A percentile compares a stretch with the other conserved stretches of the same genome.
Evolutionary conservation across 2,797 vertebrate species (phyloP).

Genomic region (Sebastes aleutianus): DNA sequence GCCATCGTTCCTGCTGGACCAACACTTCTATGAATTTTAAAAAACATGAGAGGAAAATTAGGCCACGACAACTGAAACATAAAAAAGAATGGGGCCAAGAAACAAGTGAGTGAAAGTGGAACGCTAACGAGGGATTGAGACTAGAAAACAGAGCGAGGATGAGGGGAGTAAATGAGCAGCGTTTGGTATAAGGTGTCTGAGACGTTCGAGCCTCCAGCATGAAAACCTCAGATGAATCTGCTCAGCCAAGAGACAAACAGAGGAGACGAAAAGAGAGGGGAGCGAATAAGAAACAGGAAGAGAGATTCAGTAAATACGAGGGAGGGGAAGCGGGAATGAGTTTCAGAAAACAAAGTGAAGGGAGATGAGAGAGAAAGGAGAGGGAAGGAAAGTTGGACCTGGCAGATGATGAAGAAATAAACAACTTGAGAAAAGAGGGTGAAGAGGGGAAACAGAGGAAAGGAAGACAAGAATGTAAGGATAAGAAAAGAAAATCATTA

Average conservation of each 20-base stretch:
- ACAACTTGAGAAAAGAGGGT: conserved; percentile 8
- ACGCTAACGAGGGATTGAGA: conserved; percentile 37
- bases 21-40: conserved; percentile 5
- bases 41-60: conserved; percentile 33
- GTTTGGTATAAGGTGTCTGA: conserved; percentile 49
- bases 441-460: not conserved
- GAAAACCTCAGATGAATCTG: conserved; percentile 44
- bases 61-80: conserved; percentile 18
- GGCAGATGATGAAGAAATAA: conserved; percentile 22
- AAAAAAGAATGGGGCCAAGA: conserved; percentile 43
- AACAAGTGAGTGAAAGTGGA: conserved; percentile 38
- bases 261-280: not conserved
- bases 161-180: conserved; percentile 31
- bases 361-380: conserved; percentile 6
- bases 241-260: conserved; percentile 30
- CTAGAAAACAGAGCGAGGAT: conserved; percentile 8
- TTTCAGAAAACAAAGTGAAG: conserved; percentile 24
- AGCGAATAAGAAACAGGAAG: conserved; percentile 38
- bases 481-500: not conserved
- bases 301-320: conserved; percentile 32
- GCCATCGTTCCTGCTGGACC: not conserved
- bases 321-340: conserved; percentile 42
- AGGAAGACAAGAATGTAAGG: not conserved
- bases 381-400: conserved; percentile 12
- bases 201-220: conserved; percentile 22